These are phyloP conservation scores for Acyrthosiphon pisum DNA, from an alignment of 1,140 invertebrate species.

Conservation along the genomic window DNA sequence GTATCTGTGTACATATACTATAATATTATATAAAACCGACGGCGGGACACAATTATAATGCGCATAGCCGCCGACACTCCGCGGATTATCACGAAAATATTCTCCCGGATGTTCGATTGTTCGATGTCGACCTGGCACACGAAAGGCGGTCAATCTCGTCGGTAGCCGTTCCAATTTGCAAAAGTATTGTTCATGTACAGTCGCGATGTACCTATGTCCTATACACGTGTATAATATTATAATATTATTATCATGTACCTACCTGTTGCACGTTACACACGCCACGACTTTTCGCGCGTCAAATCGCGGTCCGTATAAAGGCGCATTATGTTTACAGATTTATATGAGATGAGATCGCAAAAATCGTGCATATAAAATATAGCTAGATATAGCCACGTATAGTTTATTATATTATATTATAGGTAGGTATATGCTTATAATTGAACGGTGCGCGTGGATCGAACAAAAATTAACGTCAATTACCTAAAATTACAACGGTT, in stretches of 20 bases:
- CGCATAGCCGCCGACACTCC: background rate
- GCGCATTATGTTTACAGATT: background rate
- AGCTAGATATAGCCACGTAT: background rate
- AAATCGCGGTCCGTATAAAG: background rate
- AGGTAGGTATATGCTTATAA: background rate
- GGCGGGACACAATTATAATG: background rate
- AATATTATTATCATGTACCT: background rate
- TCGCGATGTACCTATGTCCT: background rate
- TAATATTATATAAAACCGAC: background rate
- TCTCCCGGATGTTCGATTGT: slow-evolving; percentile 12
- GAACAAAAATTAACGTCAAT: background rate
- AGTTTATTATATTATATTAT: background rate
- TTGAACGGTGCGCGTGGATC: background rate
- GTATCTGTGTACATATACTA: background rate
- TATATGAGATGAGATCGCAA: background rate
- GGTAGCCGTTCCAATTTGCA: background rate
- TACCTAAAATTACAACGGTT: background rate
- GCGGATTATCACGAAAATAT: slow-evolving; percentile 3
- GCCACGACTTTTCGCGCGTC: background rate
- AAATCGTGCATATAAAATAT: background rate
- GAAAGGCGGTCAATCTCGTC: slow-evolving; percentile 2
- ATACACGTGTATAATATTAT: background rate
- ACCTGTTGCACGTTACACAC: background rate
- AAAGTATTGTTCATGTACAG: background rate
- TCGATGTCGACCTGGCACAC: background rate